These are phyloP conservation scores for Caradrina clavipalpis DNA, from an alignment of 2,888 invertebrate species.

Conservation along the genomic window DNA sequence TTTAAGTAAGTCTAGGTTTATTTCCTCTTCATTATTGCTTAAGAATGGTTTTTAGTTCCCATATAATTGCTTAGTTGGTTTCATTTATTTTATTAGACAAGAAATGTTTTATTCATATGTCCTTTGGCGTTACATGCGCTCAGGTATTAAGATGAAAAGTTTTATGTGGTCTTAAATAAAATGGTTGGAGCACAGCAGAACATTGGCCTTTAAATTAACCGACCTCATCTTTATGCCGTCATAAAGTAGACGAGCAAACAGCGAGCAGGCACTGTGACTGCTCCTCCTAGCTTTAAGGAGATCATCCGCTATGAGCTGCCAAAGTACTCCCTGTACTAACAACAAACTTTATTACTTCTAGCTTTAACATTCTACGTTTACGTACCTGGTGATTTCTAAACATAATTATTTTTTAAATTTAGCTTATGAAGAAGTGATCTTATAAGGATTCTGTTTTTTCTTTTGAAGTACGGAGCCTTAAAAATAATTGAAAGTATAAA, in stretches of 20 bases:
- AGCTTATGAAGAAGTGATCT: too few relatives aligned
- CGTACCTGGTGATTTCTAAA: background rate
- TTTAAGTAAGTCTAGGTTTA: too few relatives aligned
- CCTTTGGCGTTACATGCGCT: constrained; percentile 5
- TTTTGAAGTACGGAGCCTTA: too few relatives aligned
- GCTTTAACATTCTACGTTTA: background rate
- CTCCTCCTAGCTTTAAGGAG: constrained; percentile 12
- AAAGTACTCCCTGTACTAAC: constrained; percentile 13
- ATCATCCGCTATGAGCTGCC: constrained; percentile 20
- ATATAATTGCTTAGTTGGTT: background rate
- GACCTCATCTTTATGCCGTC: constrained; percentile 69
- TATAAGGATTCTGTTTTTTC: too few relatives aligned
- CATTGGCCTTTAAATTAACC: constrained; percentile 71
- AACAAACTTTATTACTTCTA: constrained; percentile 1
- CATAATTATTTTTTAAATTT: background rate
- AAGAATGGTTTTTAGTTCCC: background rate
- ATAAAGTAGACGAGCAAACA: constrained; percentile 67
- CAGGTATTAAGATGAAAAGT: constrained; percentile 22
- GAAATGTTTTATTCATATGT: constrained; percentile 2
- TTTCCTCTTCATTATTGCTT: background rate
- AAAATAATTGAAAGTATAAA: too few relatives aligned
- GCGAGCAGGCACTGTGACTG: constrained; percentile 29
- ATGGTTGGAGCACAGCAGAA: constrained; percentile 58
- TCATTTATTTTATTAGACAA: background rate
- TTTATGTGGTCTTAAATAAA: constrained; percentile 59